Conservation (phyloP, 2,113 vertebrate genomes). For the Myotis brandtii region DNA sequence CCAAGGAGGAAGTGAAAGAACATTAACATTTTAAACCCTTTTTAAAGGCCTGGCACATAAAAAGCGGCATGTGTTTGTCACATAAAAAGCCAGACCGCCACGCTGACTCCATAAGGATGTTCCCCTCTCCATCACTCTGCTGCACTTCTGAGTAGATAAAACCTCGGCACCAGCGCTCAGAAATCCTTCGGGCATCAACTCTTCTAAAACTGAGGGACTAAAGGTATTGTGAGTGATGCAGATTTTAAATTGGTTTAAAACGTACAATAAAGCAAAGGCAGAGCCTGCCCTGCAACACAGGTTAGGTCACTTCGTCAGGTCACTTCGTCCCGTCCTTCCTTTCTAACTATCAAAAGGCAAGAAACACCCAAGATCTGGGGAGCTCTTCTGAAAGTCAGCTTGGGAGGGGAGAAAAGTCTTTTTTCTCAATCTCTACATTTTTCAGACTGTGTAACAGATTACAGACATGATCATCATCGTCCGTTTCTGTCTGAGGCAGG, state of each 20-base stretch:
- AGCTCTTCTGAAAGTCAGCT: background rate
- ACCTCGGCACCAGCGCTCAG: background rate
- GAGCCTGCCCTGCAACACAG: background rate
- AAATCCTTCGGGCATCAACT: background rate
- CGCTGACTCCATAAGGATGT: background rate
- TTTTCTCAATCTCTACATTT: background rate
- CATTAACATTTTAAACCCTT: background rate
- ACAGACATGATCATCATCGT: background rate
- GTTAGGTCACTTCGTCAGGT: background rate
- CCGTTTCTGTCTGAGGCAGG: background rate
- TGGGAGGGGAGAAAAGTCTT: background rate
- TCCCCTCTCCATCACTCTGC: fast-evolving
- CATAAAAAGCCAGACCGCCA: background rate
- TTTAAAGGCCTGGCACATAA: background rate
- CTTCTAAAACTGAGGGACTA: background rate
- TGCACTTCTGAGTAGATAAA: background rate
- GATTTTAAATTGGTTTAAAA: background rate
- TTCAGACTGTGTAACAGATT: background rate
- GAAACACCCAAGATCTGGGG: background rate
- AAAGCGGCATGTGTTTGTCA: background rate
- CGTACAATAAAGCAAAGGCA: background rate
- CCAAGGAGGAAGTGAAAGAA: background rate
- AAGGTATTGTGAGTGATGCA: background rate
- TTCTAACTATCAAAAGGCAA: background rate
- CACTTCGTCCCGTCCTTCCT: background rate